Evolutionary conservation across 1,140 invertebrate genomes (phyloP), one percentile per base, ranked within the genome.

Genomic region (Araneus ventricosus): DNA sequence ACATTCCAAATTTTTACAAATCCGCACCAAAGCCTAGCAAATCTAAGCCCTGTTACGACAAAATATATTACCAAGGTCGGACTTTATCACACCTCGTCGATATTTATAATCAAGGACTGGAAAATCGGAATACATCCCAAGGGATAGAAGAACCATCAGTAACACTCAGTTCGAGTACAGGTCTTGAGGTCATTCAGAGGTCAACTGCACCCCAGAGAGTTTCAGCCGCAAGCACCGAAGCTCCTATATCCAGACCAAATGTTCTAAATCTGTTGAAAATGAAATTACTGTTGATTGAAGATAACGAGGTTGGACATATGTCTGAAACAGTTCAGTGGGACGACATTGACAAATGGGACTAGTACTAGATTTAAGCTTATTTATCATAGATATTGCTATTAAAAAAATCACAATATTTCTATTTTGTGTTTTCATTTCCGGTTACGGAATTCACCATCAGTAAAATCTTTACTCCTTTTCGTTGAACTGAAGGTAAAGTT

Each of bases 271-370:
- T 93, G 61, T 75, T 52, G 85, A 88, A 88, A 93, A 93, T 93
- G 91, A 93, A 93, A 93, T 93, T 93, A 84, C 67, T 93, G 20
- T 63, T 93, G 84, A 93, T 93, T 45, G 91, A 85, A 93, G 57
- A 93, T 59, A 93, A 93, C 20, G 91, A 93, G 91, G 85, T 93
- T 93, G 91, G 67, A 22, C 63, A 63, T 24, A 41, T 59, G n/a
- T 7, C 24, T 30, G 91, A 93, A 57, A 80, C 61, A 86, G 82
- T 80, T 52, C 57, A 84, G 10, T 93, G 91, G 91, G 84, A 87
- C 22, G 30, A 80, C 37, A 87, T 93, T 87, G 82, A 88, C 24
- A 93, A 80, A 87, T 93, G 91, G 91, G 34, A 75, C 17, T 37
- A 5, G 17, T 75, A 30, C 0, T 52, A 52, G 5, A 52, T 52